phyloP scores from a whole-genome alignment of 1,140 invertebrate species.

The Rhagoletis zephyria region DNA sequence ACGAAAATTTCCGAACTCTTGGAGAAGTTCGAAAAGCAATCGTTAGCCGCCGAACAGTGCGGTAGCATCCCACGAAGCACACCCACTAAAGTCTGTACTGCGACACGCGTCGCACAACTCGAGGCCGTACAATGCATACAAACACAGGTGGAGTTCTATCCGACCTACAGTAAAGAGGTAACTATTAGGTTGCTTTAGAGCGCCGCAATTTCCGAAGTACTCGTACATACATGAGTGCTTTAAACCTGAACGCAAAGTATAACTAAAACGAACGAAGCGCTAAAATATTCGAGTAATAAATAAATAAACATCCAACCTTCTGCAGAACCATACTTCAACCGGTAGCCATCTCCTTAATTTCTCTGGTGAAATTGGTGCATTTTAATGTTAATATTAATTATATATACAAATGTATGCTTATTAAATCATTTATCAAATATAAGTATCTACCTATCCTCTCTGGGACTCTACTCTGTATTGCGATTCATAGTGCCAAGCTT shows the following conservation, averaged over 20 bases:
- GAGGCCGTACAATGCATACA: conserved; percentile 69
- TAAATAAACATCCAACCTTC: not conserved
- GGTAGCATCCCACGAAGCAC: not conserved
- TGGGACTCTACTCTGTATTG: not conserved
- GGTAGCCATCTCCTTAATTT: not conserved
- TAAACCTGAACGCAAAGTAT: not conserved
- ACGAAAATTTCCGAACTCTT: conserved; percentile 65
- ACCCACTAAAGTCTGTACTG: conserved; percentile 53
- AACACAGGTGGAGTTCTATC: conserved; percentile 70
- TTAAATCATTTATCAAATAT: too few relatives aligned
- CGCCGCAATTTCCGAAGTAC: not conserved
- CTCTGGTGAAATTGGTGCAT: conserved; percentile 20
- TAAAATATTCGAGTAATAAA: not conserved
- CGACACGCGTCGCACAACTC: conserved; percentile 64
- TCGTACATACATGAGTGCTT: too few relatives aligned
- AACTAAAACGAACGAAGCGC: not conserved
- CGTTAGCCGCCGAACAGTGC: not conserved
- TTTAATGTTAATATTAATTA: not conserved
- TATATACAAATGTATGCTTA: not conserved
- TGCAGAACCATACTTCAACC: not conserved
- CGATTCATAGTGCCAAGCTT: too few relatives aligned
- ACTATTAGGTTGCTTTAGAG: conserved; percentile 65
- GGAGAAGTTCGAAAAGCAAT: conserved; percentile 66
- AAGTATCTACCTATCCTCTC: too few relatives aligned
- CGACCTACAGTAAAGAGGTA: conserved; percentile 72